A percentile compares a stretch with the other conserved stretches of the same genome.
Evolutionary conservation across 2,797 vertebrate species (phyloP).

Genomic region (Cercopithecus petaurista): DNA sequence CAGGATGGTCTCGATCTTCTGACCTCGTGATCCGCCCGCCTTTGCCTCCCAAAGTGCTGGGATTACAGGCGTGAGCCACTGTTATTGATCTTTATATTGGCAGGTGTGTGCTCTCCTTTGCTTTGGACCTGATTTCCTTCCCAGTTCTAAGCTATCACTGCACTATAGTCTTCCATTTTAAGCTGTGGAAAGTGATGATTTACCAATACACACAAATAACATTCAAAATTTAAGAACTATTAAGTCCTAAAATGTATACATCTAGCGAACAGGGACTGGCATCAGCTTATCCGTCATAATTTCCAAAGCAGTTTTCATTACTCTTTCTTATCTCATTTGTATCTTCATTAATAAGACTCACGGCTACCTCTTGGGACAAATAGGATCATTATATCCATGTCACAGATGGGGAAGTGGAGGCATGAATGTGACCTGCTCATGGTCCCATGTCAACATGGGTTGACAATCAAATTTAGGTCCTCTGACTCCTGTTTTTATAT

Average conservation of each 20-base stretch:
- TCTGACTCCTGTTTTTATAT: background rate
- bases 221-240: background rate
- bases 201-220: background rate
- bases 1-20: no score
- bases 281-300: background rate
- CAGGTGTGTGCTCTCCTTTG: background rate
- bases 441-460: background rate
- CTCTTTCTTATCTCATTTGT: background rate
- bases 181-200: background rate
- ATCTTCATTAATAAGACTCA: background rate
- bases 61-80: background rate
- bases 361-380: background rate
- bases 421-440: background rate
- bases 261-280: background rate
- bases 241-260: background rate
- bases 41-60: no score
- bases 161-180: background rate
- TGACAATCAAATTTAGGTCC: background rate
- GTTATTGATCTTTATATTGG: background rate
- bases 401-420: background rate
- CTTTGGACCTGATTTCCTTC: constrained; percentile 12
- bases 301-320: background rate
- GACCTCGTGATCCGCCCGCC: no score
- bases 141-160: background rate
- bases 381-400: background rate